A percentile compares a stretch with the other conserved stretches of the same genome.
phyloP scores from a whole-genome alignment of 1,140 invertebrate genomes.

The Lucilia sericata region DNA sequence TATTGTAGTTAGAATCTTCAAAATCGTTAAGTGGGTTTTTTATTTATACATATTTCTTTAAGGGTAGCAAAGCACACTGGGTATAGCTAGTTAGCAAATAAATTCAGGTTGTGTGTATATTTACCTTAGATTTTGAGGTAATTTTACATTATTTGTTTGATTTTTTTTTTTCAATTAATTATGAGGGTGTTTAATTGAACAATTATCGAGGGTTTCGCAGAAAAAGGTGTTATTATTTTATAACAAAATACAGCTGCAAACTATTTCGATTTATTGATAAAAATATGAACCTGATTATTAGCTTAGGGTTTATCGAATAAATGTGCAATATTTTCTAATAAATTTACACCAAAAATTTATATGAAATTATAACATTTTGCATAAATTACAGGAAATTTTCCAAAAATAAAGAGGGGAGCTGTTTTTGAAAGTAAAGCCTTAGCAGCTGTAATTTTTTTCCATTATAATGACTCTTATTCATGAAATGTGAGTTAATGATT shows the following conservation, averaged over 20 bases:
- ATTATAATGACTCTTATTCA: neutral
- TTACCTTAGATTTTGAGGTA: neutral
- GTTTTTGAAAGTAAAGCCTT: neutral
- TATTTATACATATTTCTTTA: too few relatives aligned
- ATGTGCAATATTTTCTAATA: neutral
- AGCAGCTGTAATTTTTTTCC: neutral
- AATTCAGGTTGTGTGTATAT: neutral
- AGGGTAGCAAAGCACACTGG: too few relatives aligned
- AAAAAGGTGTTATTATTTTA: neutral
- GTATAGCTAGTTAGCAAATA: too few relatives aligned
- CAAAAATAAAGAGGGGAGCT: too few relatives aligned
- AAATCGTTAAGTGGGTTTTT: too few relatives aligned
- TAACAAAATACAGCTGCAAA: neutral
- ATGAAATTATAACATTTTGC: neutral
- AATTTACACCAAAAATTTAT: neutral
- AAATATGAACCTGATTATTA: neutral
- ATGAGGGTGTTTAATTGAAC: neutral
- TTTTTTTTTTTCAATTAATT: neutral
- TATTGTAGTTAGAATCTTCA: too few relatives aligned
- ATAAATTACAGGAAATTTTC: too few relatives aligned
- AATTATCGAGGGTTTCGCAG: neutral
- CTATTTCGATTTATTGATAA: neutral
- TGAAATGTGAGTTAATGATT: neutral
- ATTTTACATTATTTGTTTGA: constrained; percentile 18
- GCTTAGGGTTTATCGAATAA: neutral